A percentile compares a stretch with the other conserved stretches of the same genome.
These are phyloP conservation scores for Parambassis ranga DNA, from an alignment of 2,797 vertebrate species.

Conservation along the genomic window DNA sequence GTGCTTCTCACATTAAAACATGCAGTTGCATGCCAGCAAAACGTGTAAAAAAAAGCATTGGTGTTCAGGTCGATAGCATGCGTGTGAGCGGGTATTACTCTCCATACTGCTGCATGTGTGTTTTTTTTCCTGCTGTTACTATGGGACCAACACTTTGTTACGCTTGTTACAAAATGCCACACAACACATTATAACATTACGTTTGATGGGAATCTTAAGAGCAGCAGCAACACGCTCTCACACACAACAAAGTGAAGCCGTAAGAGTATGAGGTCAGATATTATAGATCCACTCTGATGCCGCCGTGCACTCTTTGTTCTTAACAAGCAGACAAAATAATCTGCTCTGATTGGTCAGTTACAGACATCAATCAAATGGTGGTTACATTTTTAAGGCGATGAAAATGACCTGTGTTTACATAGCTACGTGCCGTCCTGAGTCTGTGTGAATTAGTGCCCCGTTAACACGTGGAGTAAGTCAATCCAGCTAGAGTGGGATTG, in stretches of 20 bases:
- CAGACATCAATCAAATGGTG: too few species aligned
- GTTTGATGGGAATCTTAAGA: too few species aligned
- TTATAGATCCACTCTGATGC: conserved; percentile 36
- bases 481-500: too few species aligned
- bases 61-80: conserved; percentile 28
- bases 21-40: conserved; percentile 43
- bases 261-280: conserved; percentile 60
- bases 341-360: too few species aligned
- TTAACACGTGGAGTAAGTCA: too few species aligned
- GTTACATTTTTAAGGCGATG: too few species aligned
- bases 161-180: conserved; percentile 9
- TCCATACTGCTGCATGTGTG: conserved; percentile 57
- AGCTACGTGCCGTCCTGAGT: too few species aligned
- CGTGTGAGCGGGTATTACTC: conserved; percentile 1
- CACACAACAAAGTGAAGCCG: neutral
- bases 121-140: conserved; percentile 48
- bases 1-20: conserved; percentile 32
- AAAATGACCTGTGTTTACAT: too few species aligned
- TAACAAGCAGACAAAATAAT: too few species aligned
- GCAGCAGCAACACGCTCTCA: neutral
- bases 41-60: too few species aligned
- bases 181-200: neutral
- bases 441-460: too few species aligned
- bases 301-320: conserved; percentile 29
- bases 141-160: conserved; percentile 21